Evolutionary conservation across 1,140 invertebrate genomes (phyloP), one percentile per base, ranked within the genome.

Genomic region (Planococcus citri): DNA sequence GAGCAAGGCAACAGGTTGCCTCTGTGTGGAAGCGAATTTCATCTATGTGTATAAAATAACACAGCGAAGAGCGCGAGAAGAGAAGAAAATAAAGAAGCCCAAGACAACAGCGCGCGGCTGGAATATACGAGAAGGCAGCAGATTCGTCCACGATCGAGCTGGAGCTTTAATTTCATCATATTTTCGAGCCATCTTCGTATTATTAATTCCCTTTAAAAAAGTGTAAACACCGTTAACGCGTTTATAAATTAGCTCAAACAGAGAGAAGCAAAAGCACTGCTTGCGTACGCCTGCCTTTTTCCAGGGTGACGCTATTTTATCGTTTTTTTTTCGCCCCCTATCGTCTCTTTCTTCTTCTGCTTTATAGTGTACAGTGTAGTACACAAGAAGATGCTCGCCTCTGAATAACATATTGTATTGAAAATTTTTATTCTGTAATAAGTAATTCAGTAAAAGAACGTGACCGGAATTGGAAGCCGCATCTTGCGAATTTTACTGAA

Each of bases 351-450:
- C n/a, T n/a, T n/a, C n/a, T n/a, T n/a, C n/a, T n/a, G n/a, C n/a
- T n/a, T n/a, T n/a, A n/a, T n/a, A n/a, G n/a, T n/a, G n/a, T n/a
- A n/a, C n/a, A n/a, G n/a, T n/a, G n/a, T 33, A 33, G 3, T 33
- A 33, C 29, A 33, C 12, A 6, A 33, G 29, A 33, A 33, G 29
- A 33, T 33, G 29, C 41, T 14, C 17, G 41, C 41, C 41, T 33
- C 12, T 33, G 41, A 51, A 51, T 51, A 51, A 51, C 41, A 51
- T 51, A 51, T 51, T 51, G 41, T 51, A 51, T 51, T 51, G 41
- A 51, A 51, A 51, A 51, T 51, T 51, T 51, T 51, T 51, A 51
- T 51, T 51, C 41, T 51, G 41, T 51, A 51, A 51, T 51, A 51
- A 51, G 41, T 51, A 51, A 51, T 51, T 51, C 41, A 51, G 41